A percentile compares a stretch with the other conserved stretches of the same genome.
Evolutionary conservation across 2,888 invertebrate genomes (phyloP).

Genomic region (Acronicta aceris): DNA sequence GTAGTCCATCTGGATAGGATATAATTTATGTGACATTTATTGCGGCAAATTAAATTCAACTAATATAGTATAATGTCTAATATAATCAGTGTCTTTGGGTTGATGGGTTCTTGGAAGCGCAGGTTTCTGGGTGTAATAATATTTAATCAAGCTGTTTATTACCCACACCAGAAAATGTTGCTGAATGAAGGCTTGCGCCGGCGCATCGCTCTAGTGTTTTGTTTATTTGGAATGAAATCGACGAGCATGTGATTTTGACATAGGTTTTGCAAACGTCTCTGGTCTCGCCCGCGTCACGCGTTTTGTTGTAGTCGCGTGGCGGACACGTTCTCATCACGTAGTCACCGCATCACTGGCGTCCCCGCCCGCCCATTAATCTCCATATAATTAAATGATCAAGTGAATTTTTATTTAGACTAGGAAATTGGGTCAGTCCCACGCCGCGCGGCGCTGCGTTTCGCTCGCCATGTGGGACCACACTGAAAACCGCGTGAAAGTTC

Average conservation of each 20-base stretch:
- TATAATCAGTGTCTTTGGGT: constrained; percentile 31
- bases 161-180: constrained; percentile 6
- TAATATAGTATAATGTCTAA: constrained; percentile 27
- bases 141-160: constrained; percentile 38
- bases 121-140: constrained; percentile 26
- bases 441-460: constrained; percentile 68
- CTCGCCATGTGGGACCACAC: constrained; percentile 67
- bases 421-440: constrained; percentile 84
- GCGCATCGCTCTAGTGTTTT: neutral
- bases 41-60: constrained; percentile 32
- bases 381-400: constrained; percentile 89
- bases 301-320: constrained; percentile 7
- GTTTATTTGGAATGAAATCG: constrained; percentile 1
- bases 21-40: constrained; percentile 49
- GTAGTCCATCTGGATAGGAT: constrained; percentile 30
- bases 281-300: neutral
- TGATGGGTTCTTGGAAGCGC: constrained; percentile 38
- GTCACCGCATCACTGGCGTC: constrained; percentile 70
- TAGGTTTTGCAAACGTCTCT: neutral
- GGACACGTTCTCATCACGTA: constrained; percentile 2
- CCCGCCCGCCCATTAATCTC: constrained; percentile 84
- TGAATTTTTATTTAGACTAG: constrained; percentile 87
- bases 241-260: neutral
- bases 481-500: constrained; percentile 68
- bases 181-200: constrained; percentile 3